Evolutionary conservation across 1,140 invertebrate species (phyloP).

Genomic region (Leptoteleia sp.): DNA sequence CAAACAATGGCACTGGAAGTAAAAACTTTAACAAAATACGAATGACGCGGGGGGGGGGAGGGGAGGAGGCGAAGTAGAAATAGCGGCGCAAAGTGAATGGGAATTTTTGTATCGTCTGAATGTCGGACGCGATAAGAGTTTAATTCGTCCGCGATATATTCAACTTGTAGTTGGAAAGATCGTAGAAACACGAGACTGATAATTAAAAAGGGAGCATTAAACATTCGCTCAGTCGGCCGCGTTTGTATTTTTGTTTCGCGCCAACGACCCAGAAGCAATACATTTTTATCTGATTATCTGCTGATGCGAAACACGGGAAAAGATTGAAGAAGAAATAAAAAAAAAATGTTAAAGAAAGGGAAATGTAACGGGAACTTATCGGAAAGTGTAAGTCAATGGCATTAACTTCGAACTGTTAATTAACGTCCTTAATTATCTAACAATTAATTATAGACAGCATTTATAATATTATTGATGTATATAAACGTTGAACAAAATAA

Average conservation of each 20-base stretch:
- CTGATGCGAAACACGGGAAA: not conserved
- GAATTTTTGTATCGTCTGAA: slow-evolving; percentile 53
- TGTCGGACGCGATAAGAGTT: slow-evolving; percentile 51
- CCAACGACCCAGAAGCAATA: slow-evolving; percentile 6
- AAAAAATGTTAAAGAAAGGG: not conserved
- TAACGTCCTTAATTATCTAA: slow-evolving; percentile 6
- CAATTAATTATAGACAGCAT: no score
- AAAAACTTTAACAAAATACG: slow-evolving; percentile 22
- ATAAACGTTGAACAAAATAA: no score
- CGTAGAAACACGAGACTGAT: slow-evolving; percentile 38
- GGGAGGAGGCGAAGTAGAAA: slow-evolving; percentile 6
- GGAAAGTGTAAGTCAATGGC: slow-evolving; percentile 1
- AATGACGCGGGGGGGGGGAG: no score
- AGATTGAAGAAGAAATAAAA: no score
- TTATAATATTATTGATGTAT: no score
- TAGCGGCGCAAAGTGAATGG: slow-evolving; percentile 18
- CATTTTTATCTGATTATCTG: slow-evolving; percentile 42
- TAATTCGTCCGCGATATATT: slow-evolving; percentile 55
- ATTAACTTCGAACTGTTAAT: slow-evolving; percentile 2
- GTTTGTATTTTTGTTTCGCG: slow-evolving; percentile 2
- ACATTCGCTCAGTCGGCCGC: slow-evolving; percentile 1
- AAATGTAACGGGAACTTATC: not conserved
- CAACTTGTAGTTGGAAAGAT: slow-evolving; percentile 25
- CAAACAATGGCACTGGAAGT: slow-evolving; percentile 29
- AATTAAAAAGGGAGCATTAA: slow-evolving; percentile 50